Percentiles rank a stretch among this genome's conserved stretches.
Evolutionary conservation across 1,140 invertebrate species (phyloP).

Genomic region (Tribolium castaneum): DNA sequence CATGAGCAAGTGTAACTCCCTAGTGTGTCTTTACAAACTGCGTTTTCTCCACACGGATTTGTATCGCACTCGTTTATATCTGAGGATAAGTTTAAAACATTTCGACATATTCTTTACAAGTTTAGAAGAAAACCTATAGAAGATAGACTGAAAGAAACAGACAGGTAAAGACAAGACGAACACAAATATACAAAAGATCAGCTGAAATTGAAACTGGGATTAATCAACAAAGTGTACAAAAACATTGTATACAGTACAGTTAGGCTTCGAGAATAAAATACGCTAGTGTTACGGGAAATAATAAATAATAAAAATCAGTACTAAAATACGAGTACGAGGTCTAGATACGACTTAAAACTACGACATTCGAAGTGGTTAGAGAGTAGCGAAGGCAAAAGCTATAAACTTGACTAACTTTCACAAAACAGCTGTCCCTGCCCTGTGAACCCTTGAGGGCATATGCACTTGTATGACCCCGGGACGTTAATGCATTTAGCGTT

Average conservation of each 20-base stretch:
- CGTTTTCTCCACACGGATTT: constrained; percentile 87
- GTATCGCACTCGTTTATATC: constrained; percentile 90
- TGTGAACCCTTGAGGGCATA: constrained; percentile 86
- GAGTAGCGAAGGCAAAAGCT: constrained; percentile 36
- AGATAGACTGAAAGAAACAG: constrained; percentile 62
- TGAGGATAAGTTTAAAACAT: constrained; percentile 64
- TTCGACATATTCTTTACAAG: constrained; percentile 56
- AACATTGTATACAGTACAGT: constrained; percentile 61
- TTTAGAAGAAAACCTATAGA: constrained; percentile 57
- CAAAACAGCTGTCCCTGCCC: constrained; percentile 78
- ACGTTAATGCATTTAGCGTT: constrained; percentile 93
- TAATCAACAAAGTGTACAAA: constrained; percentile 56
- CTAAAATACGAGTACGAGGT: constrained; percentile 34
- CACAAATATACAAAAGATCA: constrained; percentile 47
- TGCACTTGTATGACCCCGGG: constrained; percentile 92
- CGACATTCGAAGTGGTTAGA: constrained; percentile 20
- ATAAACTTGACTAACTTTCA: constrained; percentile 78
- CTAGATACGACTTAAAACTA: constrained; percentile 23
- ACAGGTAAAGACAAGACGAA: constrained; percentile 60
- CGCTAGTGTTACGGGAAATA: constrained; percentile 56
- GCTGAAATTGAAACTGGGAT: constrained; percentile 59
- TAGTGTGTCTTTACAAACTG: constrained; percentile 86
- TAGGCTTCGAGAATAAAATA: constrained; percentile 51
- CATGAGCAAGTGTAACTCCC: constrained; percentile 89
- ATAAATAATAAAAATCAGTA: constrained; percentile 38